Conservation (phyloP, 1,140 invertebrate genomes). For the Drosophila suzukii region DNA sequence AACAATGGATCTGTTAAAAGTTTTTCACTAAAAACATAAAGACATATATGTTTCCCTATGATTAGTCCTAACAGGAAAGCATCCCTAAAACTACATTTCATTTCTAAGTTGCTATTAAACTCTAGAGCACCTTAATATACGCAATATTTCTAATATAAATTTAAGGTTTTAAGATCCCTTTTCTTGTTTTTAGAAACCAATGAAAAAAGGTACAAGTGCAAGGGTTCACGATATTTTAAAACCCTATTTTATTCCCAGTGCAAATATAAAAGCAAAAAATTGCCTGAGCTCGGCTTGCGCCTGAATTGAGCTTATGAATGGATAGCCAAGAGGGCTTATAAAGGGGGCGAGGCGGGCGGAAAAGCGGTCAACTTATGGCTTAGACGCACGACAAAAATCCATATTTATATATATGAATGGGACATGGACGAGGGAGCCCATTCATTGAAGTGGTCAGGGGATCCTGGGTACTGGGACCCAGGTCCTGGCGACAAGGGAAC, state of each 20-base stretch:
- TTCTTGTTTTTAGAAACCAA: too few species aligned
- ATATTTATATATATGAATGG: conserved; percentile 70
- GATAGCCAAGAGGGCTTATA: conserved; percentile 28
- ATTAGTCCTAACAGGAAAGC: too few species aligned
- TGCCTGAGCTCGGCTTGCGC: conserved; percentile 41
- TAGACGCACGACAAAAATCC: conserved; percentile 62
- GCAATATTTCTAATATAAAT: too few species aligned
- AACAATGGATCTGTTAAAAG: too few species aligned
- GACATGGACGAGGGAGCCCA: conserved; percentile 22
- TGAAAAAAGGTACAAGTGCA: too few species aligned
- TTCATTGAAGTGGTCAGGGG: conserved; percentile 7
- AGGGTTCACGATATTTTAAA: background rate
- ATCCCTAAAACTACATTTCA: too few species aligned
- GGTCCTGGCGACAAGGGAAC: conserved; percentile 11
- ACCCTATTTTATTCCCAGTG: conserved; percentile 12
- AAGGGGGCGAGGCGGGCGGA: conserved; percentile 14
- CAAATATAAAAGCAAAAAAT: conserved; percentile 5
- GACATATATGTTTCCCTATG: too few species aligned
- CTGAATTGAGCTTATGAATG: conserved; percentile 56
- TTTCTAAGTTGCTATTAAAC: too few species aligned
- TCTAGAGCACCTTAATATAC: too few species aligned
- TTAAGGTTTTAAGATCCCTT: too few species aligned
- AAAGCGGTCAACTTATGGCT: conserved; percentile 63
- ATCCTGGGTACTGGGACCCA: background rate
- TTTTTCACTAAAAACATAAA: too few species aligned